These are phyloP conservation scores for Columba livia DNA, from an alignment of 2,113 vertebrate genomes.

Conservation along the genomic window DNA sequence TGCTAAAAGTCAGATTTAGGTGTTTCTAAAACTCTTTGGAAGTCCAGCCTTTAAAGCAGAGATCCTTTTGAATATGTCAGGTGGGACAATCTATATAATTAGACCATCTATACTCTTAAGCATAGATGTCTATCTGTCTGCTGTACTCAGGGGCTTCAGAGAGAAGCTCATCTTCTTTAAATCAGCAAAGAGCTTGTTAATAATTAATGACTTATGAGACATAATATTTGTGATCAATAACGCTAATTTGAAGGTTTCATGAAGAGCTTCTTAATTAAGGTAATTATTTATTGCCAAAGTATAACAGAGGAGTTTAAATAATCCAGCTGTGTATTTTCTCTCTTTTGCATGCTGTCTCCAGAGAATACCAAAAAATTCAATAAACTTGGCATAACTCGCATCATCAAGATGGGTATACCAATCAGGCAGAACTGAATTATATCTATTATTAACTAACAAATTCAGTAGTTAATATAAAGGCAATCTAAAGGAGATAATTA, in stretches of 20 bases:
- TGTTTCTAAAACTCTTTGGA: not conserved
- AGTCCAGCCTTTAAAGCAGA: not conserved
- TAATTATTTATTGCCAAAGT: not conserved
- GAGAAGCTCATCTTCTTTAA: not conserved
- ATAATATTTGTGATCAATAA: not conserved
- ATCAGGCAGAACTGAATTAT: not conserved
- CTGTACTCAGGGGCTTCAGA: not conserved
- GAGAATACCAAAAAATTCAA: not conserved
- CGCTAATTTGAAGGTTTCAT: not conserved
- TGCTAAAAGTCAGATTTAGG: not conserved
- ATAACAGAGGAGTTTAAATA: not conserved
- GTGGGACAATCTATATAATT: not conserved
- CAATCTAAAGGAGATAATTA: not conserved
- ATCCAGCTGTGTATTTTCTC: not conserved
- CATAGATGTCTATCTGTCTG: not conserved
- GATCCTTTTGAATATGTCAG: not conserved
- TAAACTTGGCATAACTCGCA: not conserved
- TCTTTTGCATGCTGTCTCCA: not conserved
- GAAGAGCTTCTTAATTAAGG: not conserved
- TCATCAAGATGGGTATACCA: not conserved
- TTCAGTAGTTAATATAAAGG: not conserved
- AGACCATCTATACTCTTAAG: not conserved
- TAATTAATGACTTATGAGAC: not conserved
- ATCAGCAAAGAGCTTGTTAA: not conserved
- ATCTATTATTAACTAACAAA: not conserved